Percentiles rank a stretch among this genome's conserved stretches.
Evolutionary conservation across 2,797 vertebrate genomes (phyloP).

Genomic region (Anomalospiza imberbis): DNA sequence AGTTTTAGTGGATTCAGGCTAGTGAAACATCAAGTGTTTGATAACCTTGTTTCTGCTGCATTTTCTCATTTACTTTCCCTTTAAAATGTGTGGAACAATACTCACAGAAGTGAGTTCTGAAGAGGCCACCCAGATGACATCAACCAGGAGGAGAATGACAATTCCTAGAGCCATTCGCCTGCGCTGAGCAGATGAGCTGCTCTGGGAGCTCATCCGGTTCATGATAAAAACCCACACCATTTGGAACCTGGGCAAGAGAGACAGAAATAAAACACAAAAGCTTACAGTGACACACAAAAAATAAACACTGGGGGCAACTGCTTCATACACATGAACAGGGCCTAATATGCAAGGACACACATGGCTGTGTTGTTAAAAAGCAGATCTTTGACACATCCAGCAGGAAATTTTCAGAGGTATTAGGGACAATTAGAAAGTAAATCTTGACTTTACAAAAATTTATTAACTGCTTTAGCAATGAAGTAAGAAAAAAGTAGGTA

Average conservation of each 20-base stretch:
- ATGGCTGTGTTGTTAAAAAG: neutral
- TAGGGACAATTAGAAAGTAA: neutral
- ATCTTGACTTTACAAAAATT: neutral
- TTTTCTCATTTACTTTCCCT: neutral
- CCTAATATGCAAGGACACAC: neutral
- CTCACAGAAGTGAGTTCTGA: conserved; percentile 94
- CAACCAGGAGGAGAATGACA: conserved; percentile 90
- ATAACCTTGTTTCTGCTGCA: neutral
- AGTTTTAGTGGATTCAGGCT: neutral
- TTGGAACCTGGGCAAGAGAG: conserved; percentile 66
- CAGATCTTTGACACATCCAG: neutral
- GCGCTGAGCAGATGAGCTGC: conserved; percentile 83
- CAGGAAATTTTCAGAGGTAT: neutral
- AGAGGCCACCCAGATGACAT: conserved; percentile 96
- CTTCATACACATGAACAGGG: neutral
- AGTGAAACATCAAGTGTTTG: neutral
- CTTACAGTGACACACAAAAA: neutral
- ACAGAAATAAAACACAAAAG: neutral
- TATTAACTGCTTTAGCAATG: neutral
- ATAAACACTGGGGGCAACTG: neutral
- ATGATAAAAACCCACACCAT: conserved; percentile 93
- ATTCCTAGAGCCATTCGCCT: conserved; percentile 90
- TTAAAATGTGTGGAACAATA: neutral
- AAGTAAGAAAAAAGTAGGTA: neutral
- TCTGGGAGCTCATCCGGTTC: conserved; percentile 90